Base-by-base conservation (phyloP, 2,888 invertebrate species). In the Pristionchus maxplancki region DNA sequence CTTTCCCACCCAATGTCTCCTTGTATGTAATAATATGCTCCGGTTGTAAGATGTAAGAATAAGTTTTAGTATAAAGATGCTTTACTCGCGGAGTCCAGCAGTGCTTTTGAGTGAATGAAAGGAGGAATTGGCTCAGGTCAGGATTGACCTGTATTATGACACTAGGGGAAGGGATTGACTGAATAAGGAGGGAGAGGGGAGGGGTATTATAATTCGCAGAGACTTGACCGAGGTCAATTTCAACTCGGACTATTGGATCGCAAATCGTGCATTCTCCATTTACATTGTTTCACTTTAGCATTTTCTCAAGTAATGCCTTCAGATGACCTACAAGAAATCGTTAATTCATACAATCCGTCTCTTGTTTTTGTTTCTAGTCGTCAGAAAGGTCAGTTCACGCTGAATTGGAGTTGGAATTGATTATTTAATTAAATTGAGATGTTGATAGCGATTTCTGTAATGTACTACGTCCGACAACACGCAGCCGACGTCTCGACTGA, bases 141-240 rank as follows among this genome's bases (percentile, higher is more conserved):
- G 78, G 78, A 78, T 78, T 78, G 78, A 78, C 78, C 78, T 24
- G 44, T 13, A 78, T 78, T 78, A 78, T 78, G 78, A 78, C 44
- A 78, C 50, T 50, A 82, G 28, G 50, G 81, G 31, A 44, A 17
- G 17, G n/a, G 53, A 82, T 53, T 82, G 31, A 82, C 82, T 58
- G 53, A 82, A 20, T 44, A 58, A 44, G 82, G 82, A 58, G 50
- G 81, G 50, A 48, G 48, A 82, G 50, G 20, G 82, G 53, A 34
- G 37, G 82, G 82, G 82, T 82, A 50, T 58, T 82, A 82, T 82
- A 53, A 82, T 53, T 34, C 53, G 82, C 8, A 34, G 24, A 9
- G 50, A 28, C 17, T 20, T 17, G 78, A 48, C n/a, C 34, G 44
- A 44, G n/a, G 34, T 40, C 44, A 28, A 24, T 74, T 40, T 24